phyloP scores from a whole-genome alignment of 64 coral and sea anemone species.

The Hydrozoanthus tunicans region DNA sequence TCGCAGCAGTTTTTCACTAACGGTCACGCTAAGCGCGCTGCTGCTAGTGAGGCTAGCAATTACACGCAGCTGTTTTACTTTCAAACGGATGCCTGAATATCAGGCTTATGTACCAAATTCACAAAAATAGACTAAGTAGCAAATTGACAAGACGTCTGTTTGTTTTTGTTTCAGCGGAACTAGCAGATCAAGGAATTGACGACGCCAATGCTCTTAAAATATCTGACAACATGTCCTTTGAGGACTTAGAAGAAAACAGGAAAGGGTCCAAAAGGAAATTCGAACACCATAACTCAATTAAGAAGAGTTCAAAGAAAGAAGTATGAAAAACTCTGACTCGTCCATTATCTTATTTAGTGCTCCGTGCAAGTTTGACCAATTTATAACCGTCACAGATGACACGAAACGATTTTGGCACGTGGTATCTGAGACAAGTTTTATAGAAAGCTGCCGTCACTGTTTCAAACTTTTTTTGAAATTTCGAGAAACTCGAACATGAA shows the following conservation, averaged over 20 bases:
- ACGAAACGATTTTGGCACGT: too few species aligned
- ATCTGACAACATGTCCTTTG: constrained; percentile 36
- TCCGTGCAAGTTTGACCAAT: too few species aligned
- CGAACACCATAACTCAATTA: background rate
- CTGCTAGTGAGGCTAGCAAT: too few species aligned
- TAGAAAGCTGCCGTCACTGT: too few species aligned
- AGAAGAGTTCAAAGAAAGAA: background rate
- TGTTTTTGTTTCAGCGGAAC: constrained; percentile 26
- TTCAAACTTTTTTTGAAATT: too few species aligned
- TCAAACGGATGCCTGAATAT: background rate
- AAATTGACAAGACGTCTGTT: background rate
- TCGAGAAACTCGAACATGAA: too few species aligned
- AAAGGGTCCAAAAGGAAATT: constrained; percentile 36
- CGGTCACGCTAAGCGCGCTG: too few species aligned
- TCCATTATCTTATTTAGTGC: too few species aligned
- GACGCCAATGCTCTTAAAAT: constrained; percentile 25
- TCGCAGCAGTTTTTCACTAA: too few species aligned
- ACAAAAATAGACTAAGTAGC: background rate
- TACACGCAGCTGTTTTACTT: background rate
- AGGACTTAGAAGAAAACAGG: background rate
- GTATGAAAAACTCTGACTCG: background rate
- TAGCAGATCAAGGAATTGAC: constrained; percentile 42
- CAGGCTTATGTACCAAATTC: background rate
- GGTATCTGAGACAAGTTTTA: too few species aligned
- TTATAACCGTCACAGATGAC: too few species aligned